Base-by-base conservation (phyloP, 2,797 vertebrate genomes). In the Sternotherus odoratus region DNA sequence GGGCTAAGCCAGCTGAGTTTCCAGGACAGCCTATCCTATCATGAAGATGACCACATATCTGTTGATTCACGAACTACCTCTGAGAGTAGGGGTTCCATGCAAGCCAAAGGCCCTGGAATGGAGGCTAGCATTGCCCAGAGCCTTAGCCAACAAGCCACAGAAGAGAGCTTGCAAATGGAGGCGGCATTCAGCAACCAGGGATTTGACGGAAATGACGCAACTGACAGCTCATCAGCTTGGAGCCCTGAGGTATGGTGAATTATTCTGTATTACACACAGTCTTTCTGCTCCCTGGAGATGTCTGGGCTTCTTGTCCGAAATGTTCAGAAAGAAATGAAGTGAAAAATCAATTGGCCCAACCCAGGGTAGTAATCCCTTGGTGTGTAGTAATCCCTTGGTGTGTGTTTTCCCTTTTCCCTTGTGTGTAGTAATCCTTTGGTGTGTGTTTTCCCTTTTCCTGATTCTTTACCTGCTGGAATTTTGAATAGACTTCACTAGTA, bases 211-310 rank as follows among this genome's bases (percentile, higher is more conserved):
- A 98, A 98, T 5, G 98, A 98, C 7, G 97, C 96, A 80, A 98
- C 98, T 0, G 99, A 99, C 95, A 98, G 98, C 96, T 99, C 98
- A 69, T 98, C 98, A 0, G 96, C 97, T 48, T 99, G 98, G 98
- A 99, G 98, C 96, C 98, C 99, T 46, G 99, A 99, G 99, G 99
- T 99, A 98, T 28, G 88, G 33, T 75, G 60, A 79, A 72, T n/a
- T 90, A 77, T 79, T 88, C 57, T 80, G 89, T 87, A 69, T 89
- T 94, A 39, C 63, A 84, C 16, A 9, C 0, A 0, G 4, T 56
- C 90, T 83, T 81, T 93, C 79, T 57, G 53, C 21, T 57, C 89
- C 46, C 49, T 79, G 82, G 94, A 78, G 80, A 9, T 63, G 26
- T 3, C 26, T 17, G 57, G 85, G 79, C 36, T 66, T 66, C n/a